Evolutionary conservation across 2,888 invertebrate species (phyloP).

Genomic region (Ptychoptera contaminata): DNA sequence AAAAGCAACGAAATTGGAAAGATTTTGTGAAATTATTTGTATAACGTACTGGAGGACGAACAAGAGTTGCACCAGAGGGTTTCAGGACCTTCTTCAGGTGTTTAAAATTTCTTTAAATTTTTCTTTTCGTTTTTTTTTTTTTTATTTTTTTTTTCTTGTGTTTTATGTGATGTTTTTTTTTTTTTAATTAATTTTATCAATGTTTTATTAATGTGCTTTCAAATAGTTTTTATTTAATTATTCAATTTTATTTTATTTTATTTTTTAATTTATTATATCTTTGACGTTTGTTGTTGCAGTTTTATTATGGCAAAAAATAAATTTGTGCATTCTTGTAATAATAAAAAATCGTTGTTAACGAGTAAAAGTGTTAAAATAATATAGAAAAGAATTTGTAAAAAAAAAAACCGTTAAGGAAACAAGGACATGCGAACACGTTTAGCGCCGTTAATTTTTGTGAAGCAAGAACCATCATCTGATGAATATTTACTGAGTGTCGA

Average conservation of each 20-base stretch:
- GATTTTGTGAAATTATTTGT: slow-evolving; percentile 3
- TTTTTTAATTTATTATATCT: not conserved
- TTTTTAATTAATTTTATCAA: not conserved
- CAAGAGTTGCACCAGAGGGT: slow-evolving; percentile 21
- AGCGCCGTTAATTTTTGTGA: slow-evolving; percentile 31
- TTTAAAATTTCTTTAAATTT: not conserved
- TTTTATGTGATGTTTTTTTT: slow-evolving; percentile 1
- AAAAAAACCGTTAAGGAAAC: not conserved
- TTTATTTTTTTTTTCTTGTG: not conserved
- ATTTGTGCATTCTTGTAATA: not conserved
- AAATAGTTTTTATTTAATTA: not conserved
- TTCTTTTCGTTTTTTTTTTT: not conserved
- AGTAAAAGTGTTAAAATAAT: slow-evolving; percentile 1
- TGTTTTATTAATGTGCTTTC: slow-evolving; percentile 1
- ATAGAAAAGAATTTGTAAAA: not conserved
- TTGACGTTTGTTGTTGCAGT: not conserved
- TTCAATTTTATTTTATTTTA: not conserved
- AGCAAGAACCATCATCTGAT: slow-evolving; percentile 25
- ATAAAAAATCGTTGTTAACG: not conserved
- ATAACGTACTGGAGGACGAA: slow-evolving; percentile 27
- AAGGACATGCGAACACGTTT: slow-evolving; percentile 30
- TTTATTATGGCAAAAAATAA: not conserved
- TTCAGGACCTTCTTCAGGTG: slow-evolving; percentile 27
- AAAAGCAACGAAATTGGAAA: slow-evolving; percentile 1
- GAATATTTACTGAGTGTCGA: slow-evolving; percentile 10